Base-by-base conservation (phyloP, 2,888 invertebrate species). In the Notodonta dromedarius region DNA sequence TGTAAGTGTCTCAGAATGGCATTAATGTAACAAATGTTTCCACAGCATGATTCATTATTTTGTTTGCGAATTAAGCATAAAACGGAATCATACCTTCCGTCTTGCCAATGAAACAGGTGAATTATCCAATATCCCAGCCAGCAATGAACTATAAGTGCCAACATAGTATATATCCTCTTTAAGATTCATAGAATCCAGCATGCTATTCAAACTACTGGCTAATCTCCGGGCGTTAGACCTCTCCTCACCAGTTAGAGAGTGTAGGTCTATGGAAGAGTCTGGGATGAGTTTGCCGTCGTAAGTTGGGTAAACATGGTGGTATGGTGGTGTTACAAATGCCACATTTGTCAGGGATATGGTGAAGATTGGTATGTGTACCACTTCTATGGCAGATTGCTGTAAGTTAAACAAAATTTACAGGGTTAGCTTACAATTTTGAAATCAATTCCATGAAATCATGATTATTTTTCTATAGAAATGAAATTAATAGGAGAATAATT, bases 81-180 rank as follows among this genome's bases (percentile, higher is more conserved):
- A 46, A n/a, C 5, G 5, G 13, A 42, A 46, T 63, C 66, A 71
- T 77, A 95, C 95, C 91, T 95, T 95, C 76, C 94, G 86, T 66
- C 95, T 90, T 39, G 84, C 80, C 44, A 90, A 77, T 60, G 94
- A 94, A 35, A 94, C 91, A 12, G 94, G 93, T 24, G 94, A 94
- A 76, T 94, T 91, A 71, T 95, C 95, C 67, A 96, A 80, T 50
- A 95, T 94, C 13, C 94, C 93, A 63, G 95, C 95, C 32, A 96
- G 78, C 52, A 95, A 86, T 13, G 94, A 94, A 77, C 96, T 96
- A 55, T 94, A 94, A 40, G 93, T 89, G 5, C 96, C 96, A 76
- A 96, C 84, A 57, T 94, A 94, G 76, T 94, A 96, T 35, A 96
- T 88, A 77, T 96, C 96, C 73, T 96, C 96, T 65, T 93, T 94